These are phyloP conservation scores for Pristionchus japonicus DNA, from an alignment of 2,888 invertebrate species.

Conservation along the genomic window DNA sequence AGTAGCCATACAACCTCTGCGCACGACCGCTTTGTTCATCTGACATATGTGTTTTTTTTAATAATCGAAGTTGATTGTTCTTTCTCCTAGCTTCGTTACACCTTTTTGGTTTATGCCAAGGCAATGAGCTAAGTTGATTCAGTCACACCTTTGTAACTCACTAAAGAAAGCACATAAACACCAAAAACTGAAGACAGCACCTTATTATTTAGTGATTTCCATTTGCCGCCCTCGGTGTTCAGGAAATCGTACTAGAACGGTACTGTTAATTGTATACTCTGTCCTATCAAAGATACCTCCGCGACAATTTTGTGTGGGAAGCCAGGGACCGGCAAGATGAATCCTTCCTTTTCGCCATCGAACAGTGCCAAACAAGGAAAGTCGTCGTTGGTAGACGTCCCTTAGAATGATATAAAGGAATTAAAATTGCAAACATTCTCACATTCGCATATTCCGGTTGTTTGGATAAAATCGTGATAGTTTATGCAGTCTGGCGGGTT, in stretches of 20 bases:
- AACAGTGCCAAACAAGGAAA: neutral
- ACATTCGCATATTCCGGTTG: neutral
- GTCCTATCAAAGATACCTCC: too few species aligned
- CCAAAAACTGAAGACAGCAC: too few species aligned
- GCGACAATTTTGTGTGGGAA: too few species aligned
- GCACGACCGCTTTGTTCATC: neutral
- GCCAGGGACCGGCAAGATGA: too few species aligned
- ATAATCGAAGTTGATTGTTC: neutral
- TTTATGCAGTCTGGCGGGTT: neutral
- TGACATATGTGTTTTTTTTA: neutral
- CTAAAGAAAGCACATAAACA: too few species aligned
- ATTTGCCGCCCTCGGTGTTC: too few species aligned
- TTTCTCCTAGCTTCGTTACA: too few species aligned
- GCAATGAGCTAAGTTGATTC: too few species aligned
- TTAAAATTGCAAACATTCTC: neutral
- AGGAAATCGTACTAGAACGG: neutral
- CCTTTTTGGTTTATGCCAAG: too few species aligned
- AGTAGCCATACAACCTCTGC: neutral
- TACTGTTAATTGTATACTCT: too few species aligned
- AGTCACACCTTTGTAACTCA: too few species aligned
- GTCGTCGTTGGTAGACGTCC: neutral
- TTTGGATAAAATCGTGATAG: neutral
- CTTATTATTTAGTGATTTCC: too few species aligned
- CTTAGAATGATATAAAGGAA: neutral
- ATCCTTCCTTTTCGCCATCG: neutral